Evolutionary conservation across 2,888 invertebrate genomes (phyloP), one percentile per base, ranked within the genome.

Genomic region (Dolichomitus sp.): DNA sequence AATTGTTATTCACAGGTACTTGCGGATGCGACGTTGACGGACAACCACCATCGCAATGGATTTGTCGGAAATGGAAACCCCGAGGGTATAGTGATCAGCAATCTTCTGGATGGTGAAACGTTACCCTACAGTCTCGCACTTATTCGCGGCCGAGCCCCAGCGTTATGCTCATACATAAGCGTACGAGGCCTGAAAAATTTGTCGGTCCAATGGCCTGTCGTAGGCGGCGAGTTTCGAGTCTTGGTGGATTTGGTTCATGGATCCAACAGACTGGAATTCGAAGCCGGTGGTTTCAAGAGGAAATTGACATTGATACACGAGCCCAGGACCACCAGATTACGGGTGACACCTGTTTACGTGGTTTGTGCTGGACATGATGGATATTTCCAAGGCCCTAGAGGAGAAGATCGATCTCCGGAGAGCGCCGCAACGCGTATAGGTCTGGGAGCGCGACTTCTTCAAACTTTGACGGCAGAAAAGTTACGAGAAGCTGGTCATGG

Each of bases 381-480:
- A 45, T 94, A 94, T 87, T 98, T 98, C 92, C 87, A 91, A 88
- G 95, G 96, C 81, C 96, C 96, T 0, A 93, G 94, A 19, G 94
- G 94, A 42, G 94, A 95, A 85, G 95, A 96, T 86, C 96, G 95
- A 90, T 96, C 96, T 2, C 94, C 96, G 23, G 95, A 96, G 90
- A 96, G 96, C 93, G 98, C 97, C 19, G 96, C 96, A 87, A 94
- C 95, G 45, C 95, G 97, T 89, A 97, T 99, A 88, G 95, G 96
- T 74, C 94, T 98, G 6, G 97, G 97, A 63, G 95, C 97, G 12
- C 96, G 97, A 90, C 94, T 99, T 69, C 95, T 99, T 82, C 99
- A 99, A 94, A 96, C 97, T 80, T 94, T 99, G 86, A 97, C 97
- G 84, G 98, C 98, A 0, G 98, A 99, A 93, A 98, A 98, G 93